Evolutionary conservation across 2,797 vertebrate genomes (phyloP), one percentile per base, ranked within the genome.

Genomic region (Peromyscus attwateri): DNA sequence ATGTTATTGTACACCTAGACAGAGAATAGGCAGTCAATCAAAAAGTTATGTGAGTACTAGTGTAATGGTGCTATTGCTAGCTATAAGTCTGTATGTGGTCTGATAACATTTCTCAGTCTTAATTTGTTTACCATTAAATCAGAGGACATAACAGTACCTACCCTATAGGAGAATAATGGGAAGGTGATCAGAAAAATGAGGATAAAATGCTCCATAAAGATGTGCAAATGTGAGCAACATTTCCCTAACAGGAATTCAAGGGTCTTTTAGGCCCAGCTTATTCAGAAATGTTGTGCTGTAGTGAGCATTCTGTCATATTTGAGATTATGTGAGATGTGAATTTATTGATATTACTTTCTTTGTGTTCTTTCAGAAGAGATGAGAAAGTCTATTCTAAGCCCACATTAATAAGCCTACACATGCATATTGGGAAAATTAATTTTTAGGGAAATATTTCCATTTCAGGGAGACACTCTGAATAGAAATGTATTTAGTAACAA

Each of bases 381-480:
- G 82, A 95, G 93, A 97, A 90, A 91, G 40, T 95, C 95, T 97
- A 95, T 97, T 97, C 95, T 96, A 93, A 94, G 83, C 29, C 91
- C 89, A 49, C 60, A 95, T 97, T 97, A 97, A 95, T 97, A 97
- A 96, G 91, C 80, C 94, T 93, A 97, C 1, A 3, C 84, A 85
- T 94, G 89, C 97, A 76, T 92, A 97, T 97, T 89, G 94, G 87
- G 87, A 95, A 97, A 97, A 97, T 97, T 95, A 97, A 97, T 92
- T 98, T 97, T 97, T 94, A 93, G 82, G 79, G 88, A 97, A 98
- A 97, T 96, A 97, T 96, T 98, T 98, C 96, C 87, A 97, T 97
- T 97, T 97, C 95, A 95, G 75, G 77, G 93, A 96, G 84, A 92
- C 88, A 64, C 90, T 75, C 93, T 96, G 96, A 97, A 95, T 97